These are phyloP conservation scores for Morone saxatilis DNA, from an alignment of 2,113 vertebrate species.

Conservation along the genomic window DNA sequence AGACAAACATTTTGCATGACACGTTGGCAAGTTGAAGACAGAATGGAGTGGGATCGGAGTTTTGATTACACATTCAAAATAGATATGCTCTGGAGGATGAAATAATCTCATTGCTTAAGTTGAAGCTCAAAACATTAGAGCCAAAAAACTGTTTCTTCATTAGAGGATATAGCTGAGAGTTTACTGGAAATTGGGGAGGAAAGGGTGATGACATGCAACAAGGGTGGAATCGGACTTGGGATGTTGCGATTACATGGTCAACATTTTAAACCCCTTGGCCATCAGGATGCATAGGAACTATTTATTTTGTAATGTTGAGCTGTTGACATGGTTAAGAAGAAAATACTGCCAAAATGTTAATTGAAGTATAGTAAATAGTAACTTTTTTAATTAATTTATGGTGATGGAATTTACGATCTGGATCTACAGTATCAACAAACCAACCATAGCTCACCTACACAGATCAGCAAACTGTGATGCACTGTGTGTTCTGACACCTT, in stretches of 20 bases:
- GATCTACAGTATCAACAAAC: neutral
- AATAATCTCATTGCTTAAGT: neutral
- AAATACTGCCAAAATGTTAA: no score
- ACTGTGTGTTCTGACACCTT: no score
- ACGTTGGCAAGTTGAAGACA: neutral
- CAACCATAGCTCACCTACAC: neutral
- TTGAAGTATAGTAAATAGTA: neutral
- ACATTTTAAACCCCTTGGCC: neutral
- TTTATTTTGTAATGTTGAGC: neutral
- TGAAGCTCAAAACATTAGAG: neutral
- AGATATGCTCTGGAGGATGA: neutral
- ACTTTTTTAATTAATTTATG: neutral
- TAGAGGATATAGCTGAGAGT: neutral
- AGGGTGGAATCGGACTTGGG: neutral
- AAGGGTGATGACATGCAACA: neutral
- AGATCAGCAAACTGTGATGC: no score
- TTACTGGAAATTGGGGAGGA: neutral
- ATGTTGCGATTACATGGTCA: neutral
- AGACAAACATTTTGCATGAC: conserved; percentile 25
- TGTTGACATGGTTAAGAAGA: neutral
- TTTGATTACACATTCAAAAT: neutral
- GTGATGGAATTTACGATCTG: neutral
- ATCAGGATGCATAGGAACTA: neutral
- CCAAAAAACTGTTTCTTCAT: neutral
- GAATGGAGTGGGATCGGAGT: conserved; percentile 11